These are phyloP conservation scores for Rhimphoctona megacephalus DNA, from an alignment of 2,888 invertebrate species.

Conservation along the genomic window DNA sequence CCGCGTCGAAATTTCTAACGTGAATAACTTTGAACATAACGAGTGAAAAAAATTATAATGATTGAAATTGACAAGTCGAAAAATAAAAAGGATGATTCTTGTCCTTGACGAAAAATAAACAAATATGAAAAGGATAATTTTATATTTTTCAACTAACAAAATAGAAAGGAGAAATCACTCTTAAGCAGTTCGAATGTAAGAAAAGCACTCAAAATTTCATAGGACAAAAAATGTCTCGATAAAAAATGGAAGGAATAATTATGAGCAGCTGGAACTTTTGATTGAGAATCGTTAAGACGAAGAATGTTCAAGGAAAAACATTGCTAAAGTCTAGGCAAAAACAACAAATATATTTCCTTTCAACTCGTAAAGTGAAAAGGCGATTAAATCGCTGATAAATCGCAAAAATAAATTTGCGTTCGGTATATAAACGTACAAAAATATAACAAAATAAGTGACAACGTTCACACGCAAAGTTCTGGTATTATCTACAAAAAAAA, in stretches of 20 bases:
- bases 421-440: slow-evolving; percentile 79
- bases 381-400: background rate
- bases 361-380: background rate
- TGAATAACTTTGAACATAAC: background rate
- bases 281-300: background rate
- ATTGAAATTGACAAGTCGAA: background rate
- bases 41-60: background rate
- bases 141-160: background rate
- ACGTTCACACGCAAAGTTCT: slow-evolving; percentile 42
- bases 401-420: background rate
- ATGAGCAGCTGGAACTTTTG: background rate
- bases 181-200: background rate
- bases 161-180: background rate
- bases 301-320: background rate
- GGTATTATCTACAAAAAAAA: slow-evolving; percentile 23
- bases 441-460: slow-evolving; percentile 78
- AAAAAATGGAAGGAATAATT: background rate
- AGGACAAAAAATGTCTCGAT: background rate
- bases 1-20: background rate
- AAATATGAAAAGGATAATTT: background rate
- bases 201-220: background rate
- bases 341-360: slow-evolving; percentile 6
- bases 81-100: too few species aligned
- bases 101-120: background rate
- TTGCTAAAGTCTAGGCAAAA: background rate